A percentile compares a stretch with the other conserved stretches of the same genome.
phyloP scores from a whole-genome alignment of 2,888 invertebrate genomes.

The Eilema sororculum region DNA sequence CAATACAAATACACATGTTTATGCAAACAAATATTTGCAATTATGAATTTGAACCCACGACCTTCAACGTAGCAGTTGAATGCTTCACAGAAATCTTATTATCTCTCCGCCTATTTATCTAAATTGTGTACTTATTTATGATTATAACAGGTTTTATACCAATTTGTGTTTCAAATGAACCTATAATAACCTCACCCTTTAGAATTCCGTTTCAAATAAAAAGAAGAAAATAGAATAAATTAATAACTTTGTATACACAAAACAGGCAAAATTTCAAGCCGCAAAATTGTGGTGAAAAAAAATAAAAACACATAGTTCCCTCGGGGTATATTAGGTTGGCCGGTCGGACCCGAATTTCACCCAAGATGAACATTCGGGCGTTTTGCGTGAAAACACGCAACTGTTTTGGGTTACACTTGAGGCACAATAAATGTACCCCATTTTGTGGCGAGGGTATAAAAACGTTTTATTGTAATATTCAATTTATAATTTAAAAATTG shows the following conservation, averaged over 20 bases:
- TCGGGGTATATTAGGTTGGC: slow-evolving; percentile 59
- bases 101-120: not conserved
- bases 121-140: not conserved
- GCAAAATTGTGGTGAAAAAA: slow-evolving; percentile 29
- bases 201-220: not conserved
- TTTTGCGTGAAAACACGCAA: slow-evolving; percentile 71
- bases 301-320: slow-evolving; percentile 53
- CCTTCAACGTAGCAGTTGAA: too few species aligned
- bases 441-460: slow-evolving; percentile 6
- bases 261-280: slow-evolving; percentile 27
- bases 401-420: slow-evolving; percentile 59
- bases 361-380: slow-evolving; percentile 68
- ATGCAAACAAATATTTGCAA: too few species aligned
- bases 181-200: not conserved
- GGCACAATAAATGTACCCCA: slow-evolving; percentile 41
- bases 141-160: not conserved
- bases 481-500: not conserved
- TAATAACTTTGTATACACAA: slow-evolving; percentile 15
- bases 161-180: not conserved
- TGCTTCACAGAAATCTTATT: not conserved
- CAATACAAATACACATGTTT: too few species aligned
- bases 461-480: slow-evolving; percentile 15
- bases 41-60: too few species aligned
- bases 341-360: slow-evolving; percentile 61
- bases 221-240: slow-evolving; percentile 8